These are phyloP conservation scores for Ochropleura leucogaster DNA, from an alignment of 2,888 invertebrate genomes.

Conservation along the genomic window DNA sequence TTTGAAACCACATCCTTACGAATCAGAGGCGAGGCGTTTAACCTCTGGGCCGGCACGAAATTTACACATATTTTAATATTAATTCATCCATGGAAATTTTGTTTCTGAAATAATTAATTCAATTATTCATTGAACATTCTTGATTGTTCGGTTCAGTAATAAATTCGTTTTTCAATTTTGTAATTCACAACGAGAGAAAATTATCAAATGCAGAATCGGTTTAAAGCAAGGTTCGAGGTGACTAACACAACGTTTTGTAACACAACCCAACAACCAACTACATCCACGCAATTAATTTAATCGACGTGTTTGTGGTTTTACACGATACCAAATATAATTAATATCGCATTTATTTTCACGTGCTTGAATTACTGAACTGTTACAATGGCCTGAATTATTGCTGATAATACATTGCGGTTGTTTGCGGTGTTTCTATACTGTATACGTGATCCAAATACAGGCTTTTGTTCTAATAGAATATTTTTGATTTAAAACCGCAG, in stretches of 20 bases:
- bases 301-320: conserved; percentile 60
- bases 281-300: conserved; percentile 52
- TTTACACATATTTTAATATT: too few relatives aligned
- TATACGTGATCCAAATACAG: conserved; percentile 22
- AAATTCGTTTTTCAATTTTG: too few relatives aligned
- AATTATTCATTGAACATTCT: too few relatives aligned
- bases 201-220: too few relatives aligned
- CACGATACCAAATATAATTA: conserved; percentile 57
- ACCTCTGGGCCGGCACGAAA: too few relatives aligned
- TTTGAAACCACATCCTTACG: too few relatives aligned
- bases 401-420: conserved; percentile 55
- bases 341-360: conserved; percentile 56
- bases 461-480: conserved; percentile 28
- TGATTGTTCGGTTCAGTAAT: too few relatives aligned
- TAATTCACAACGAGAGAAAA: too few relatives aligned
- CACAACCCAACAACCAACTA: conserved; percentile 15
- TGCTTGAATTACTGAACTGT: conserved; percentile 59
- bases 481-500: conserved; percentile 30
- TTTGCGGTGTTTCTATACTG: conserved; percentile 34
- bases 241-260: background rate
- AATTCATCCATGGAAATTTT: too few relatives aligned
- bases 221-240: too few relatives aligned
- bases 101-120: too few relatives aligned
- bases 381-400: conserved; percentile 54
- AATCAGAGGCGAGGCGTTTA: too few relatives aligned